Conservation (phyloP, 2,888 invertebrate genomes). For the Entomobrya proxima region DNA sequence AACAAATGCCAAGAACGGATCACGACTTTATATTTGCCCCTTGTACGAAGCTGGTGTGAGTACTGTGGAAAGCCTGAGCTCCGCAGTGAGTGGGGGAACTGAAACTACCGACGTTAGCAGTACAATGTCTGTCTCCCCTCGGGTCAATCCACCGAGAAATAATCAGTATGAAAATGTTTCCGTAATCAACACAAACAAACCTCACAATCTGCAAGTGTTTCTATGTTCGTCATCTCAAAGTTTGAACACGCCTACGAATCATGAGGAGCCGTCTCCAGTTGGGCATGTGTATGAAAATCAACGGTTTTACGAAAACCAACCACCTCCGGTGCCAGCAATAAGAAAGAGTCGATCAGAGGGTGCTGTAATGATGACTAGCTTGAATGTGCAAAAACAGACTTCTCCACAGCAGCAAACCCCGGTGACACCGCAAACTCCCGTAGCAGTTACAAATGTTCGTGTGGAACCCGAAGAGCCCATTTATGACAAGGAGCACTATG, state of each 20-base stretch:
- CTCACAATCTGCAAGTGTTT: slow-evolving; percentile 46
- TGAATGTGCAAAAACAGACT: background rate
- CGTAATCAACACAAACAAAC: slow-evolving; percentile 31
- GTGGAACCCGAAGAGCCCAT: slow-evolving; percentile 29
- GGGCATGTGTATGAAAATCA: slow-evolving; percentile 73
- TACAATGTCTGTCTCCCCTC: slow-evolving; percentile 10
- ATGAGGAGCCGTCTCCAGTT: background rate
- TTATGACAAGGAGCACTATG: slow-evolving; percentile 68
- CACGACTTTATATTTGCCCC: slow-evolving; percentile 72
- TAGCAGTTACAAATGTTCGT: slow-evolving; percentile 37
- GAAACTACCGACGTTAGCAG: slow-evolving; percentile 49
- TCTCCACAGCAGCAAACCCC: background rate
- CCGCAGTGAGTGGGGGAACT: slow-evolving; percentile 19
- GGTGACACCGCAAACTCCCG: background rate
- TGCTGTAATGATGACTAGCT: slow-evolving; percentile 15
- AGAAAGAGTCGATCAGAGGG: slow-evolving; percentile 57
- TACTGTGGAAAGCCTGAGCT: slow-evolving; percentile 38
- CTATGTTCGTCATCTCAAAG: slow-evolving; percentile 52
- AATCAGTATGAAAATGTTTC: slow-evolving; percentile 66
- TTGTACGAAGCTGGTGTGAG: slow-evolving; percentile 73
- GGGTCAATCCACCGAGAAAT: background rate
- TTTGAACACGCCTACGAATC: slow-evolving; percentile 15
- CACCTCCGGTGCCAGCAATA: slow-evolving; percentile 45
- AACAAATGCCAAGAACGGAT: slow-evolving; percentile 28
- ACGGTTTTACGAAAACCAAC: slow-evolving; percentile 71